phyloP scores from a whole-genome alignment of 2,888 invertebrate species.

The Congeria kusceri region DNA sequence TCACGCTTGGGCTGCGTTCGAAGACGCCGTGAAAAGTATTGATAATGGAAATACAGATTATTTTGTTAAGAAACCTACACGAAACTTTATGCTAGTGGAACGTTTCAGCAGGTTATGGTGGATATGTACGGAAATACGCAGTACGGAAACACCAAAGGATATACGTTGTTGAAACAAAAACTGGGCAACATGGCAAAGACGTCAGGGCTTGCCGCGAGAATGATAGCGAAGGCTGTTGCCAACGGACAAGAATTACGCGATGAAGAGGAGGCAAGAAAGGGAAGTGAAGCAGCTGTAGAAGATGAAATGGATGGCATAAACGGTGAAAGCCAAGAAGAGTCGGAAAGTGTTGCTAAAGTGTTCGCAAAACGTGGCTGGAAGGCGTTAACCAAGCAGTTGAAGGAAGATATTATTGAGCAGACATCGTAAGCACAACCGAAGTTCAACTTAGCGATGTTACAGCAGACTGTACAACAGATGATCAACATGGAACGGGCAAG shows the following conservation, averaged over 20 bases:
- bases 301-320: too few species aligned
- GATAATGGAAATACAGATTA: constrained; percentile 59
- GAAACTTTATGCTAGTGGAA: constrained; percentile 71
- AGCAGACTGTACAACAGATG: constrained; percentile 70
- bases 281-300: too few species aligned
- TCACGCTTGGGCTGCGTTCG: constrained; percentile 67
- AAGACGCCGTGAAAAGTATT: constrained; percentile 68
- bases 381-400: constrained; percentile 68
- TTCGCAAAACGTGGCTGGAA: constrained; percentile 73
- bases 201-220: constrained; percentile 51
- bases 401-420: constrained; percentile 66
- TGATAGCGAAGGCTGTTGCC: constrained; percentile 41
- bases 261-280: constrained; percentile 10
- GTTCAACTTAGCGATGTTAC: constrained; percentile 71
- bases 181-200: constrained; percentile 58
- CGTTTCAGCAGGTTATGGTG: constrained; percentile 73
- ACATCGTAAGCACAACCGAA: constrained; percentile 60
- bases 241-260: constrained; percentile 43
- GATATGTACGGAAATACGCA: constrained; percentile 73
- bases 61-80: constrained; percentile 60
- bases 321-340: background rate
- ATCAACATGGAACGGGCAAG: constrained; percentile 69
- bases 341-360: constrained; percentile 35
- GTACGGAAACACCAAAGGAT: constrained; percentile 63
- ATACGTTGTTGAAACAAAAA: constrained; percentile 65